phyloP scores from a whole-genome alignment of 53 echinoderm and acorn worm genomes.

The Actinopyga echinites region DNA sequence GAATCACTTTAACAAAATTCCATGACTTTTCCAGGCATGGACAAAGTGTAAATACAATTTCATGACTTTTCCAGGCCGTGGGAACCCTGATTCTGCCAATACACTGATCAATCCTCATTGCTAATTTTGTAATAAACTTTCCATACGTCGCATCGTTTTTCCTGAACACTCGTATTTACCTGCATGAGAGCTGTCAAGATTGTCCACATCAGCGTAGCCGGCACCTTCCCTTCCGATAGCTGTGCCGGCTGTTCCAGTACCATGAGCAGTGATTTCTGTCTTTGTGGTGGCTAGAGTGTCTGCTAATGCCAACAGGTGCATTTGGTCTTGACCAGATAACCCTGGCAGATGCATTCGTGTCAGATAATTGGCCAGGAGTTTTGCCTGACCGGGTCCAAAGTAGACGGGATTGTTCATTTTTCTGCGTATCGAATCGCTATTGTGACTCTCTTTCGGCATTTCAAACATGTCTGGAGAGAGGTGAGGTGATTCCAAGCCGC shows the following conservation, averaged over 20 bases:
- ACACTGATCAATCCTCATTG: too few species aligned
- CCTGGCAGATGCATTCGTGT: conserved; percentile 96
- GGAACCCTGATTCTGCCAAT: too few species aligned
- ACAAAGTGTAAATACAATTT: too few species aligned
- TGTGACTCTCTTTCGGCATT: conserved; percentile 33
- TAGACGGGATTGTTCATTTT: conserved; percentile 83
- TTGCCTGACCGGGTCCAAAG: conserved; percentile 86
- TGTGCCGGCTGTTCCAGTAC: conserved; percentile 73
- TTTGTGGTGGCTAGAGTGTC: conserved; percentile 94
- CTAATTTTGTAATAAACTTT: too few species aligned
- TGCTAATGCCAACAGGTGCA: conserved; percentile 94
- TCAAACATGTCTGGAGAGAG: conserved; percentile 71
- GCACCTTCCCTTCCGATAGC: conserved; percentile 94
- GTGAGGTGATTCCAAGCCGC: conserved; percentile 55
- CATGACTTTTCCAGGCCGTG: too few species aligned
- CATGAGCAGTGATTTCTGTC: conserved; percentile 86
- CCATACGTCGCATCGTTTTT: too few species aligned
- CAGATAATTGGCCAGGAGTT: conserved; percentile 89
- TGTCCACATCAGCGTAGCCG: conserved; percentile 86
- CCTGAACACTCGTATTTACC: conserved; percentile 47
- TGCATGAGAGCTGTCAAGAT: conserved; percentile 70
- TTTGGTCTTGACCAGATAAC: conserved; percentile 89
- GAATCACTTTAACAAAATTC: too few species aligned
- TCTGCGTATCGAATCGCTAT: conserved; percentile 37
- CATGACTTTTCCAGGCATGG: too few species aligned